Percentiles rank a stretch among this genome's conserved stretches.
phyloP scores from a whole-genome alignment of 2,113 vertebrate genomes.

The Nothocercus nigrocapillus region DNA sequence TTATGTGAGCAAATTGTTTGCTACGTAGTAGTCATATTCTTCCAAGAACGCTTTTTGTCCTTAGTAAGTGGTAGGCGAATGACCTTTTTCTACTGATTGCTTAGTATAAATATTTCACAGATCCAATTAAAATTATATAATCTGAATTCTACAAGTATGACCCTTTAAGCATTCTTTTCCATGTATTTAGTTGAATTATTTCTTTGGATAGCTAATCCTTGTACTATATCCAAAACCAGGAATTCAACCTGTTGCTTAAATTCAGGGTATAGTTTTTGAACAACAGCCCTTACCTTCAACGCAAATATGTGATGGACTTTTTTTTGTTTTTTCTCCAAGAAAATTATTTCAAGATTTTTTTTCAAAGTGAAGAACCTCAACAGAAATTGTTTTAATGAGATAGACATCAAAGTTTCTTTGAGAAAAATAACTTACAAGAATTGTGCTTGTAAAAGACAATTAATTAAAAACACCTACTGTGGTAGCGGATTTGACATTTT shows the following conservation, averaged over 20 bases:
- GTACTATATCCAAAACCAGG: not conserved
- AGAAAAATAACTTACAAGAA: constrained; percentile 66
- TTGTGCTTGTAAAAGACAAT: constrained; percentile 66
- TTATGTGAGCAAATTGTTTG: not conserved
- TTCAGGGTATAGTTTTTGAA: not conserved
- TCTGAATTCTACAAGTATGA: not conserved
- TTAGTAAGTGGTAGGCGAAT: not conserved
- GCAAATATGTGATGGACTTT: not conserved
- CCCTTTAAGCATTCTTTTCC: not conserved
- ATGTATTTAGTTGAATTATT: not conserved
- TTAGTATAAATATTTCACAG: not conserved
- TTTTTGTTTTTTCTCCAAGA: constrained; percentile 21
- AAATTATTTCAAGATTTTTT: not conserved
- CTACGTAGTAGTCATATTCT: not conserved
- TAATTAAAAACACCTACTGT: constrained; percentile 63
- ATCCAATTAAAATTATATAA: not conserved
- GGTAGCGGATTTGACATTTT: constrained; percentile 54
- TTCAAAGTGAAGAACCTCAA: constrained; percentile 15
- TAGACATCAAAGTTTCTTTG: constrained; percentile 41
- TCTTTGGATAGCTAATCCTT: not conserved
- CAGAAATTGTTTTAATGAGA: constrained; percentile 59
- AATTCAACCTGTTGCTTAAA: not conserved
- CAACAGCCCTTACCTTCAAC: not conserved
- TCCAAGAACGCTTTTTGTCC: not conserved
- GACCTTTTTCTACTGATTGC: not conserved